A percentile compares a stretch with the other conserved stretches of the same genome.
phyloP scores from a whole-genome alignment of 2,113 vertebrate genomes.

The Grammomys dolichurus region DNA sequence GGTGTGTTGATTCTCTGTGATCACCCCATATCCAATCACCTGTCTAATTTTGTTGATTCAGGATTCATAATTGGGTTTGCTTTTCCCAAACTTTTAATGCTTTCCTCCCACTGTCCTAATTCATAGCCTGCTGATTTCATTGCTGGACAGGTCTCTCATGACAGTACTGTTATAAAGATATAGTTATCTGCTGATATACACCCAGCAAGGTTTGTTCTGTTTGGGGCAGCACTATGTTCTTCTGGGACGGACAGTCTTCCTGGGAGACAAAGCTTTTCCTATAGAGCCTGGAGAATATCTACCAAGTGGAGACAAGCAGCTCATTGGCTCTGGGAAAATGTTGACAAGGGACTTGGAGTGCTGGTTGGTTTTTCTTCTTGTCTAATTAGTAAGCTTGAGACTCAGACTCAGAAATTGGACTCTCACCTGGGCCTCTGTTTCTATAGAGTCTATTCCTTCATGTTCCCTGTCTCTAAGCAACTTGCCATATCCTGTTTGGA shows the following conservation, averaged over 20 bases:
- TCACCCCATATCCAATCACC: background rate
- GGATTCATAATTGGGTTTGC: background rate
- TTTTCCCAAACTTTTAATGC: background rate
- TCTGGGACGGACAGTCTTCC: background rate
- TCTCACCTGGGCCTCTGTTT: background rate
- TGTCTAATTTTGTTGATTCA: background rate
- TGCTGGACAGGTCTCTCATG: background rate
- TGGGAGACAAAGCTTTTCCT: background rate
- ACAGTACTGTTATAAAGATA: background rate
- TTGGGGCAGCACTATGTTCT: background rate
- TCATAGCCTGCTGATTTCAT: background rate
- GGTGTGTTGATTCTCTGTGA: background rate
- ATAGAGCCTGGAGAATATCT: background rate
- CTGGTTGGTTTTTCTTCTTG: background rate
- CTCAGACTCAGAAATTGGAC: constrained; percentile 12
- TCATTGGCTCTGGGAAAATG: background rate
- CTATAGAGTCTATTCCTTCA: background rate
- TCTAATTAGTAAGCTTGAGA: background rate
- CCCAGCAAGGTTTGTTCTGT: background rate
- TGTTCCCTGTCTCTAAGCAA: background rate
- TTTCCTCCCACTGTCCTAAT: background rate
- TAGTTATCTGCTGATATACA: background rate
- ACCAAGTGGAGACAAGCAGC: background rate
- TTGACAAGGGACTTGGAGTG: background rate
- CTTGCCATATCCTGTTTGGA: background rate